Evolutionary conservation across 2,113 vertebrate genomes (phyloP).

Genomic region (Piprites chloris): DNA sequence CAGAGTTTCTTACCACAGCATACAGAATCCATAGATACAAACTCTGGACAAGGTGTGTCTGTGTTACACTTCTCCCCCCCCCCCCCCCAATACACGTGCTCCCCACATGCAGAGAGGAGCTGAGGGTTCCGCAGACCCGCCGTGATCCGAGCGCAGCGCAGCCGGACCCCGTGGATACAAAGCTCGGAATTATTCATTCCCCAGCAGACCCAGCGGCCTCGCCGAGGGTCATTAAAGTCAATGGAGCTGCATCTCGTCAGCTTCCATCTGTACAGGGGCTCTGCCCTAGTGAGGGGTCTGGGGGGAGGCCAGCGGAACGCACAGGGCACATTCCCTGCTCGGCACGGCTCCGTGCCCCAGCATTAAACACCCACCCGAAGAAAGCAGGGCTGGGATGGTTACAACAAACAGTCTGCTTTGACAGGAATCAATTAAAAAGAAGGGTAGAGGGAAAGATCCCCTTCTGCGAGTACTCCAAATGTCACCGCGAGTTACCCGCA

Average conservation of each 20-base stretch:
- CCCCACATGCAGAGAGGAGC: neutral
- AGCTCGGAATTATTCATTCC: neutral
- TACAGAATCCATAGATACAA: too few species aligned
- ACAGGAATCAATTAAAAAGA: neutral
- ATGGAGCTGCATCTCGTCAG: neutral
- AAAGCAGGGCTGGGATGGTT: neutral
- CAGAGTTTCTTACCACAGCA: neutral
- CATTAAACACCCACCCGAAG: neutral
- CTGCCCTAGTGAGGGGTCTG: conserved; percentile 5
- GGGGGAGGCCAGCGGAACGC: neutral
- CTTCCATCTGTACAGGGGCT: neutral
- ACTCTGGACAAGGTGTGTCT: rapidly evolving
- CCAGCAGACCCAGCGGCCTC: neutral
- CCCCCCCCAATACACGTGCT: too few species aligned
- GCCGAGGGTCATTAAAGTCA: neutral
- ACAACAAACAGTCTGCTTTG: neutral
- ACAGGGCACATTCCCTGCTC: neutral
- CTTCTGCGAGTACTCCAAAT: neutral
- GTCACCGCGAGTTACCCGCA: neutral
- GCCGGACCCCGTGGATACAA: neutral
- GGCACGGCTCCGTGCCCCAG: neutral
- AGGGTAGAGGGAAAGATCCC: neutral
- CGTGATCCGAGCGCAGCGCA: rapidly evolving
- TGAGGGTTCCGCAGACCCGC: rapidly evolving
- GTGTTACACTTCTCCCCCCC: too few species aligned